phyloP scores from a whole-genome alignment of 2,888 invertebrate species.

The Blera fallax region DNA sequence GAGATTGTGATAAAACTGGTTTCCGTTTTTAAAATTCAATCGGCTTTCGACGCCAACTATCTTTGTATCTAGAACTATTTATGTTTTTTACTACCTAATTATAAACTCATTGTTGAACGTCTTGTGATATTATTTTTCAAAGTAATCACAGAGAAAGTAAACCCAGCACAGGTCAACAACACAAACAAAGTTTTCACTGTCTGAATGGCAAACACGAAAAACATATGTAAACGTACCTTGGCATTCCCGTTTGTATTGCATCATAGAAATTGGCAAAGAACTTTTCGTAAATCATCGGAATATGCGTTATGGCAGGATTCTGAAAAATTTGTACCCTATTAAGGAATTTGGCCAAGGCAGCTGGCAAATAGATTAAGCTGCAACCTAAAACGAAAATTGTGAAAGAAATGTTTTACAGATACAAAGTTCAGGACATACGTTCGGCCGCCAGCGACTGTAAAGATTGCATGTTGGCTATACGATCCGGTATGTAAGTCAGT shows the following conservation, averaged over 20 bases:
- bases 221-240: slow-evolving; percentile 75
- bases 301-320: slow-evolving; percentile 80
- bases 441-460: slow-evolving; percentile 80
- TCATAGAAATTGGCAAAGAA: slow-evolving; percentile 80
- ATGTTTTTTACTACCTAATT: background rate
- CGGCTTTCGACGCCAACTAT: background rate
- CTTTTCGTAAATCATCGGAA: slow-evolving; percentile 80
- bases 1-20: no score
- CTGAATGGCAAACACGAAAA: background rate
- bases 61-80: background rate
- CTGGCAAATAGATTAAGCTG: slow-evolving; percentile 79
- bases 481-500: slow-evolving; percentile 80
- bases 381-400: slow-evolving; percentile 76
- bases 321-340: slow-evolving; percentile 80
- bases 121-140: background rate
- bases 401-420: background rate
- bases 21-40: background rate
- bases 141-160: slow-evolving; percentile 21
- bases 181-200: background rate
- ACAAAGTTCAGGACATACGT: slow-evolving; percentile 75
- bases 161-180: background rate
- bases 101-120: background rate
- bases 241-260: slow-evolving; percentile 76
- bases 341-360: slow-evolving; percentile 79
- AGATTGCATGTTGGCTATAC: slow-evolving; percentile 78